These are phyloP conservation scores for Aldabrachelys gigantea DNA, from an alignment of 2,113 vertebrate species.

Conservation along the genomic window DNA sequence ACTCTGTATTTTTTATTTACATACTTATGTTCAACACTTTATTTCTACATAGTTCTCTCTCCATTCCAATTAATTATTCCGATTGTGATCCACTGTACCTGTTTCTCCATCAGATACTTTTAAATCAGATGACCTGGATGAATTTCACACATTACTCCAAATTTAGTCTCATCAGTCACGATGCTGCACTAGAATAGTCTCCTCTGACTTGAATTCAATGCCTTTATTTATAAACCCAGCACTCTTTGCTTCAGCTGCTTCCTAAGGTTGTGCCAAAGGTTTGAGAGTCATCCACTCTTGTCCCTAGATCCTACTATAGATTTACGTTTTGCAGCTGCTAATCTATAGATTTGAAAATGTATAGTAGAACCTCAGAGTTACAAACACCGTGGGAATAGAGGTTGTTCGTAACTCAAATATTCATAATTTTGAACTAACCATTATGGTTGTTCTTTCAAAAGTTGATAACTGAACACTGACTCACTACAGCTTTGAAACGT, in stretches of 20 bases:
- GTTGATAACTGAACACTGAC: no score
- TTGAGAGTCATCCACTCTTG: neutral
- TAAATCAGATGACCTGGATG: neutral
- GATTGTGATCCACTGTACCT: neutral
- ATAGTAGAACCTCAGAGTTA: no score
- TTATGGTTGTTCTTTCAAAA: no score
- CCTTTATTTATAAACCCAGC: neutral
- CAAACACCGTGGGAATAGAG: no score
- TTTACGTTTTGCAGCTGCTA: neutral
- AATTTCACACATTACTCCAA: neutral
- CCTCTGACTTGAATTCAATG: neutral
- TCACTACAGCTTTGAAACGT: no score
- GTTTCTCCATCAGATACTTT: neutral
- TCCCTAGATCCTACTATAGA: neutral
- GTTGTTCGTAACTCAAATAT: no score
- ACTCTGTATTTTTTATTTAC: no score
- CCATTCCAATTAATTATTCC: neutral
- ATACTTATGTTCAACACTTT: neutral
- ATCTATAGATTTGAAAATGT: no score
- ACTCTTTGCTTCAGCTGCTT: neutral
- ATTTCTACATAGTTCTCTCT: neutral
- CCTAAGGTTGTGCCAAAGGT: neutral
- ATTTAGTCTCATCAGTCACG: neutral
- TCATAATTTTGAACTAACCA: no score
- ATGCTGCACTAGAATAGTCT: neutral